A percentile compares a stretch with the other conserved stretches of the same genome.
phyloP scores from a whole-genome alignment of 23 tunicate genomes.

The Phallusia fumigata region DNA sequence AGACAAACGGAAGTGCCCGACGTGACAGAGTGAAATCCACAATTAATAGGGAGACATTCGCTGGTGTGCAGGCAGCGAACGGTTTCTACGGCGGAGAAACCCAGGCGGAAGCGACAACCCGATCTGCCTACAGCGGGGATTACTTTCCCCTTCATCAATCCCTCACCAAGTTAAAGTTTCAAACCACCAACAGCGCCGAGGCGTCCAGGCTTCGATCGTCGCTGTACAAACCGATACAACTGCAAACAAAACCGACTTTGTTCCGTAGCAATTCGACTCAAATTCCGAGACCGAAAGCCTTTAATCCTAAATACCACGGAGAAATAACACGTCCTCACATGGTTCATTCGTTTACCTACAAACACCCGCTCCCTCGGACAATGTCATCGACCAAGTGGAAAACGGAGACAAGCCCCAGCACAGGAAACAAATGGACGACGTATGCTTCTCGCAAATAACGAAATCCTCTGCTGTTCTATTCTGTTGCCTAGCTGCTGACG shows the following conservation, averaged over 20 bases:
- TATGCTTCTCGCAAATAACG: not conserved
- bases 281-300: slow-evolving; percentile 18
- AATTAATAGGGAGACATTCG: too few species aligned
- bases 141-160: slow-evolving; percentile 31
- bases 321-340: slow-evolving; percentile 56
- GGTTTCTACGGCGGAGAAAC: too few species aligned
- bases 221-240: slow-evolving; percentile 45
- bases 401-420: not conserved
- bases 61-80: too few species aligned
- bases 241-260: slow-evolving; percentile 33
- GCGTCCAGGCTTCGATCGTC: slow-evolving; percentile 52
- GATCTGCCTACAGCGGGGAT: too few species aligned
- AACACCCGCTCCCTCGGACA: slow-evolving; percentile 15
- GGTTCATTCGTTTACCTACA: slow-evolving; percentile 49
- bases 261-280: slow-evolving; percentile 42
- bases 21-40: too few species aligned
- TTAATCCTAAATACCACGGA: slow-evolving; percentile 53
- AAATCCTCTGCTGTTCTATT: too few species aligned
- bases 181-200: slow-evolving; percentile 35
- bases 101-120: too few species aligned
- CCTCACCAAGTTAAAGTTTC: slow-evolving; percentile 38
- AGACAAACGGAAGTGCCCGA: too few species aligned
- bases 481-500: too few species aligned
- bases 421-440: not conserved
- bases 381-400: slow-evolving; percentile 9